Base-by-base conservation (phyloP, 1,140 invertebrate genomes). In the Drosophila albomicans region DNA sequence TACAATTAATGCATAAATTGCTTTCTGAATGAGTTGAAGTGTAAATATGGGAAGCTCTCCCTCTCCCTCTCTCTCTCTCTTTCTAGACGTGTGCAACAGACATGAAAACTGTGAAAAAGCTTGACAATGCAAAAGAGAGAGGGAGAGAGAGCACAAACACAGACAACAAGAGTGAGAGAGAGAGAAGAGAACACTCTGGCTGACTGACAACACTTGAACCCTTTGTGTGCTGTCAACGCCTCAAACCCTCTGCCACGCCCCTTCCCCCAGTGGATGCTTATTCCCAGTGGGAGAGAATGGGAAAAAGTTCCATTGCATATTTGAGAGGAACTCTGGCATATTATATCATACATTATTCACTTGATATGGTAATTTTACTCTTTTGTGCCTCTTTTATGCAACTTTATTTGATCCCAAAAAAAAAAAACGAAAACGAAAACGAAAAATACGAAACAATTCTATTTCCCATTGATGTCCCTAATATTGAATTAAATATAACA, bases 1-100 rank as follows among this genome's bases (percentile, higher is more conserved):
- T 67, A 82, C 82, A 86, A 88, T 86, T 86, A 86, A 88, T 76
- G 76, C 76, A 88, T 62, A 88, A 88, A 88, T 88, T 86, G 79
- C 84, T 77, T 70, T 70, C 63, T 70, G 76, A 70, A 68, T 30
- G 67, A 79, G 71, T 46, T 76, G 54, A 57, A 76, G 76, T 73
- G 79, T 66, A 75, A 78, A 75, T 68, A 71, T 41, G 46, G 41
- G 16, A 20, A 57, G 46, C 16, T 11, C 41, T 49, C 25, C 15
- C 6, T 43, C 54, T 46, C 25, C 15, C 3, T 52, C 8, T 52
- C 20, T 52, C 5, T 15, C 6, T 48, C 8, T 20, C n/a, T 52
- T 7, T 4, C 20, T 52, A 4, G 13, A 11, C 28, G 38, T 15
- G 28, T 25, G 8, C n/a, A 54, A 45, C 32, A 49, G 15, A 72